phyloP scores from a whole-genome alignment of 2,888 invertebrate species.

The Apamea epomidion region DNA sequence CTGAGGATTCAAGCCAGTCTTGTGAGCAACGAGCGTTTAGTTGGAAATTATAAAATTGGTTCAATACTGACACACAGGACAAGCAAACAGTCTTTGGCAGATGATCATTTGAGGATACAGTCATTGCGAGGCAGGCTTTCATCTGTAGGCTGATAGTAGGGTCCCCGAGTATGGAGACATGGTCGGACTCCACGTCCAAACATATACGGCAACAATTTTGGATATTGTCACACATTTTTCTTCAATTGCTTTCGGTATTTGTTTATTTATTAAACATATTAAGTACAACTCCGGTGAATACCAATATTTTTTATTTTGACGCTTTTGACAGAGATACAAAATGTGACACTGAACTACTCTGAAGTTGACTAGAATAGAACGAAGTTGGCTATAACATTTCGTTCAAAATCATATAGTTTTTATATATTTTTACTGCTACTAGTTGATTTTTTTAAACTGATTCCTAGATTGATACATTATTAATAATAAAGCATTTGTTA shows the following conservation, averaged over 20 bases:
- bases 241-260: background rate
- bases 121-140: slow-evolving; percentile 83
- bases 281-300: background rate
- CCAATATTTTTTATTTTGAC: background rate
- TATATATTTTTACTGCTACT: background rate
- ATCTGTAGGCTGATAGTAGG: slow-evolving; percentile 82
- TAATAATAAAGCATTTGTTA: background rate
- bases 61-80: slow-evolving; percentile 82
- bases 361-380: too few relatives aligned
- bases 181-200: slow-evolving; percentile 81
- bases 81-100: slow-evolving; percentile 84
- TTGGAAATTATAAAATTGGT: slow-evolving; percentile 87
- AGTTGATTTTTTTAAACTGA: background rate
- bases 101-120: slow-evolving; percentile 77
- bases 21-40: slow-evolving; percentile 86
- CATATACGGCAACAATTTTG: slow-evolving; percentile 86
- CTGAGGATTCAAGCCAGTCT: slow-evolving; percentile 84
- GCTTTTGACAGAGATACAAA: background rate
- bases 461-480: fast-evolving
- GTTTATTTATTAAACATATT: too few relatives aligned
- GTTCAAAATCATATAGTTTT: slow-evolving; percentile 4
- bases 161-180: slow-evolving; percentile 83
- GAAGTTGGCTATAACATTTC: slow-evolving; percentile 9
- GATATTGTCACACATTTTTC: slow-evolving; percentile 79
- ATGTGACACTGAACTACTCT: background rate